Evolutionary conservation across 1,140 invertebrate species (phyloP), one percentile per base, ranked within the genome.

Genomic region (Solenopsis fugax): DNA sequence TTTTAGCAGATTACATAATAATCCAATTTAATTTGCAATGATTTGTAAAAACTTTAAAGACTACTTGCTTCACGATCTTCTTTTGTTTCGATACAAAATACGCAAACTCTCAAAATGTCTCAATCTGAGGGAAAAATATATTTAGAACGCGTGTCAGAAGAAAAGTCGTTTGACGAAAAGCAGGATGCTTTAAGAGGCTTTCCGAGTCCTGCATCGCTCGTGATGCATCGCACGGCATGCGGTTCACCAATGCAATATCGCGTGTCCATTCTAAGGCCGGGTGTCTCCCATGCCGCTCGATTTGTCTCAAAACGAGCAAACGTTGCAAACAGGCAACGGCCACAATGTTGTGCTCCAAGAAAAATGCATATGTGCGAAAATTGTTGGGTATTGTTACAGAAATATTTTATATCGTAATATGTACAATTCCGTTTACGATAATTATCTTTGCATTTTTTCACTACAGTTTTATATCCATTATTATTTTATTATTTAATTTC

Each of bases 241-340:
- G 41, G 45, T 37, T 67, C 41, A 37, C 76, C 60, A 29, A 80
- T 80, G 29, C 67, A 69, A 80, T 80, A 80, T 80, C 77, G 34
- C n/a, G 13, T 67, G 76, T 80, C 77, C 62, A 52, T 50, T 34
- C 50, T 84, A 52, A 81, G n/a, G 3, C 67, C 52, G 41, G 69
- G 21, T 73, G 69, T 73, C 48, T 71, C 52, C 71, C 65, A 81
- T 81, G n/a, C 6, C 29, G 24, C 45, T 41, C 78, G 78, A 81
- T 81, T 71, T 81, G 34, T 71, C 69, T 84, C 69, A 50, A 64
- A 75, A 84, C 72, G 69, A 84, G 54, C 80, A 48, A 77, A 75
- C 80, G 52, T 60, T 73, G 69, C 52, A 73, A 82, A 73, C 18
- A 48, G 16, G 9, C 16, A 75, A 18, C 67, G 24, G 10, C 9